These are phyloP conservation scores for Raja brachyura DNA, from an alignment of 2,113 vertebrate species.

Conservation along the genomic window DNA sequence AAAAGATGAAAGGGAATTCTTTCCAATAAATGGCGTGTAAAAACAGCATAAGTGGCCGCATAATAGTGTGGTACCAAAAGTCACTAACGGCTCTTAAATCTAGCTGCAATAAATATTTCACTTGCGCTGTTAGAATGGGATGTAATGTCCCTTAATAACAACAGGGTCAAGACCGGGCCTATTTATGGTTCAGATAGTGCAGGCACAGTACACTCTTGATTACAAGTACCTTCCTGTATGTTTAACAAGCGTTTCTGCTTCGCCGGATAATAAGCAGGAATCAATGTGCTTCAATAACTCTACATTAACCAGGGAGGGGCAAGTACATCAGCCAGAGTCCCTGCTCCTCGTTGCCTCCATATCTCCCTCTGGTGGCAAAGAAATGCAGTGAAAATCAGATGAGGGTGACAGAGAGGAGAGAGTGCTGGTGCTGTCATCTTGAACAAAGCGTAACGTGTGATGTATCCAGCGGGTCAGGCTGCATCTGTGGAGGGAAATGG, in stretches of 20 bases:
- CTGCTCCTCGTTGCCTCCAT: neutral
- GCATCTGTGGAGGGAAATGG: too few species aligned
- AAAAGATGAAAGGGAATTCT: neutral
- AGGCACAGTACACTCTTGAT: neutral
- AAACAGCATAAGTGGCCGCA: too few species aligned
- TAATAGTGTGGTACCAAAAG: too few species aligned
- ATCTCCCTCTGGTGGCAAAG: neutral
- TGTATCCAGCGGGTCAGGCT: too few species aligned
- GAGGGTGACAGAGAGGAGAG: too few species aligned
- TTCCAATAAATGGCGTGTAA: neutral
- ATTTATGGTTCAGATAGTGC: neutral
- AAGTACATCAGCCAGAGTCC: neutral
- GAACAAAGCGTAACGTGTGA: too few species aligned
- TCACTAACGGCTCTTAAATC: too few species aligned
- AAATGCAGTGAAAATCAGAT: neutral
- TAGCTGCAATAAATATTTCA: too few species aligned
- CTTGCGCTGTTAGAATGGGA: too few species aligned
- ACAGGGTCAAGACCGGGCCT: neutral
- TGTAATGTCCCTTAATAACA: neutral
- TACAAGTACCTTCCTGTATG: neutral
- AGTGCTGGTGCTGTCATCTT: too few species aligned
- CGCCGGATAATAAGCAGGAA: neutral
- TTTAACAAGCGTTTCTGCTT: neutral
- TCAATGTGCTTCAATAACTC: neutral
- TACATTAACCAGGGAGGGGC: neutral